A percentile compares a stretch with the other conserved stretches of the same genome.
Evolutionary conservation across 2,888 invertebrate genomes (phyloP).

Genomic region (Drosophila maculinotata): DNA sequence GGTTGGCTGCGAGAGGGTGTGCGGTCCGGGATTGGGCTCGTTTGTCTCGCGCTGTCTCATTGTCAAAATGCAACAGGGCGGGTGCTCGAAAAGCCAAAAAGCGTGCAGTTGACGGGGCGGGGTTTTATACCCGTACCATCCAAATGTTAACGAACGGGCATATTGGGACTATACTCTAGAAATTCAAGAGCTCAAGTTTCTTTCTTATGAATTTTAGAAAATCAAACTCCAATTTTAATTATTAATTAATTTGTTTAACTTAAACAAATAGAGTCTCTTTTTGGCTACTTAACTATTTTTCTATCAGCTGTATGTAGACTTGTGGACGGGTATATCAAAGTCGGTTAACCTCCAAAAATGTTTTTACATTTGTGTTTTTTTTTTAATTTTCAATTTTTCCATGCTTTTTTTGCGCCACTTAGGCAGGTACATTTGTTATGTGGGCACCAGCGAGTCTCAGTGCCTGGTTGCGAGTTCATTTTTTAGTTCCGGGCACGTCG

Average conservation of each 20-base stretch:
- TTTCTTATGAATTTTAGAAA: too few species aligned
- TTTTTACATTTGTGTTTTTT: slow-evolving; percentile 1
- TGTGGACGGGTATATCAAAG: slow-evolving; percentile 4
- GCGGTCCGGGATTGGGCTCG: slow-evolving; percentile 33
- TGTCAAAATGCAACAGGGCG: slow-evolving; percentile 73
- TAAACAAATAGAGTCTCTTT: too few species aligned
- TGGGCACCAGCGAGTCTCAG: slow-evolving; percentile 50
- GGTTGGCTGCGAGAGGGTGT: slow-evolving; percentile 23
- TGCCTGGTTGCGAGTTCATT: slow-evolving; percentile 16
- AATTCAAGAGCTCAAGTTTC: too few species aligned
- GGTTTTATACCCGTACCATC: slow-evolving; percentile 12
- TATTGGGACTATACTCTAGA: neutral
- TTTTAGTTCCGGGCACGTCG: slow-evolving; percentile 69
- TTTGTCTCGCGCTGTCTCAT: slow-evolving; percentile 69
- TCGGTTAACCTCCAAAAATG: neutral
- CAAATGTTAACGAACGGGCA: neutral
- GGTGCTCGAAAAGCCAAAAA: slow-evolving; percentile 44
- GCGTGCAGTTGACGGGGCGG: slow-evolving; percentile 63
- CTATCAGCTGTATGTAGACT: too few species aligned
- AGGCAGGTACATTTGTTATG: slow-evolving; percentile 78
- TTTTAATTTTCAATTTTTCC: slow-evolving; percentile 63
- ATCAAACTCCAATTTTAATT: too few species aligned
- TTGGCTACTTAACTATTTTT: too few species aligned
- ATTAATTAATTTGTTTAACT: too few species aligned
- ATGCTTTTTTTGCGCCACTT: slow-evolving; percentile 65